These are phyloP conservation scores for Cyanoramphus novaezelandiae DNA, from an alignment of 2,113 vertebrate species.

Conservation along the genomic window DNA sequence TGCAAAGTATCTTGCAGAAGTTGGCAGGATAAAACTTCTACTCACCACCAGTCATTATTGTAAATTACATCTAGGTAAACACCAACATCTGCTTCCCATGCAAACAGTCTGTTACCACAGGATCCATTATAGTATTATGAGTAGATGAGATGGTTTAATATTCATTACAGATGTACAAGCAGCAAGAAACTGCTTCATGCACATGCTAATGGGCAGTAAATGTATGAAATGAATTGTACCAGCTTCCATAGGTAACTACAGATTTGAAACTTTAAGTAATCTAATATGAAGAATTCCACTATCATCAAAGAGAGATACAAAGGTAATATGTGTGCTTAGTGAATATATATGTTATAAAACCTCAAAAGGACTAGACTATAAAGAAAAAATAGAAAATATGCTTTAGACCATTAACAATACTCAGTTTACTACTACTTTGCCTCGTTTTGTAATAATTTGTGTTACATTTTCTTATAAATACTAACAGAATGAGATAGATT, in stretches of 20 bases:
- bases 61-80: constrained; percentile 55
- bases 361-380: not conserved
- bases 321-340: not conserved
- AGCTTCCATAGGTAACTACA: not conserved
- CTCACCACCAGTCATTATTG: constrained; percentile 4
- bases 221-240: not conserved
- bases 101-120: constrained; percentile 41
- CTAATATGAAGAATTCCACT: not conserved
- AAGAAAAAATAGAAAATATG: not conserved
- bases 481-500: not conserved
- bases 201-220: constrained; percentile 32
- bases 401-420: not conserved
- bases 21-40: not conserved
- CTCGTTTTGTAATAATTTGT: not conserved
- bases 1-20: not conserved
- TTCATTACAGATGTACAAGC: not conserved
- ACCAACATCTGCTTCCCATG: constrained; percentile 56
- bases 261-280: not conserved
- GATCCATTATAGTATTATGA: constrained; percentile 10
- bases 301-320: not conserved
- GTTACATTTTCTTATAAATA: not conserved
- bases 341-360: not conserved
- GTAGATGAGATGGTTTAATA: constrained; percentile 24
- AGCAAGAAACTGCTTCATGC: not conserved
- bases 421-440: not conserved